Conservation (phyloP, 2,113 vertebrate species). For the Bujurquina vittata region DNA sequence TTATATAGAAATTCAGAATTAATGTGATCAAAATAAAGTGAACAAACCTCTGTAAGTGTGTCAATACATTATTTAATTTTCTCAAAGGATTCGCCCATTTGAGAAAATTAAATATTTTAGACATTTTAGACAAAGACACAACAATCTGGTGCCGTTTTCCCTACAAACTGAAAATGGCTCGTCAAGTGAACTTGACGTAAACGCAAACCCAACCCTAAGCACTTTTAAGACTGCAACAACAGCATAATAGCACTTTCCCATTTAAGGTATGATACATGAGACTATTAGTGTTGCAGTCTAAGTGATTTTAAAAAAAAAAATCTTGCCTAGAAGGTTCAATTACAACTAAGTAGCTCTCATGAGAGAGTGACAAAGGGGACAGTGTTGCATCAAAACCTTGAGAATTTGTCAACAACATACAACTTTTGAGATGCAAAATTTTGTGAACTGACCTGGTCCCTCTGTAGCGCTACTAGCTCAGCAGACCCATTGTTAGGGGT, state of each 20-base stretch:
- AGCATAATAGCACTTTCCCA: not conserved
- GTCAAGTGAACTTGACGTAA: not conserved
- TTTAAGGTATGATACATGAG: not conserved
- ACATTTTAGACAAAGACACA: not conserved
- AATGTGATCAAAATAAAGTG: no score
- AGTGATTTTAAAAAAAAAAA: no score
- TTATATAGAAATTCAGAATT: not conserved
- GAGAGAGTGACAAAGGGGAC: not conserved
- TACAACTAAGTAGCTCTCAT: not conserved
- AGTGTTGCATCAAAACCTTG: not conserved
- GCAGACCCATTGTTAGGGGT: slow-evolving; percentile 94
- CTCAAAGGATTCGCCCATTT: not conserved
- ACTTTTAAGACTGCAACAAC: not conserved
- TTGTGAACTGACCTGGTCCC: slow-evolving; percentile 84
- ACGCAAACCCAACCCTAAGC: not conserved
- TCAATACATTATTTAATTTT: not conserved
- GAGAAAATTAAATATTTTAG: no score
- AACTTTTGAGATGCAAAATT: not conserved
- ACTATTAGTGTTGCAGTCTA: no score
- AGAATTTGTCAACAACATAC: not conserved
- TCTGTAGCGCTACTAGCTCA: slow-evolving; percentile 88
- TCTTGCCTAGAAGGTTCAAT: not conserved
- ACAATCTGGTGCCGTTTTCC: not conserved
- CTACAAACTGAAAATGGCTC: not conserved
- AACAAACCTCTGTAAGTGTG: not conserved